Base-by-base conservation (phyloP, 2,888 invertebrate genomes). In the Clanis bilineata region DNA sequence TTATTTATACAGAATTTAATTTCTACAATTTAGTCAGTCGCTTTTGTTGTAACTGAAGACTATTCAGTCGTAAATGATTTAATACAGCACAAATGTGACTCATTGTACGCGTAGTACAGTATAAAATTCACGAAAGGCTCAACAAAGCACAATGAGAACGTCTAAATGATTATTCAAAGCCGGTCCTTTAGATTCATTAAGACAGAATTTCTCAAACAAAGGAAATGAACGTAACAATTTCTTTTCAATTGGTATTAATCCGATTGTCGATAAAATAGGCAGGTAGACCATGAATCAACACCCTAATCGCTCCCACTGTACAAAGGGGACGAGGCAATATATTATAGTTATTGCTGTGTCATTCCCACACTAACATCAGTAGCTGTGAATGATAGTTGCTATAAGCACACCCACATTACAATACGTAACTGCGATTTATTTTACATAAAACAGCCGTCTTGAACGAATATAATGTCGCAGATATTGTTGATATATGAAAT, bases 331-430 rank as follows among this genome's bases (percentile, higher is more conserved):
- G 64, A 64, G 59, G 69, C 65, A 64, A 74, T 78, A 77, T 77
- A 76, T 77, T 75, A 74, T 63, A 71, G 73, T 73, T 77, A 78
- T 74, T 70, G 71, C 71, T 67, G 67, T 65, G 72, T 76, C 73
- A 72, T 67, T 61, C 58, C 51, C 72, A 71, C 66, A 62, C 65
- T 64, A 21, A 38, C n/a, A 56, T 36, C 36, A 4, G 22, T 63
- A 69, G 72, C 68, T 78, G 72, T 68, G 21, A 56, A 56, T 39
- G 39, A 32, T 38, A 56, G 55, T 1, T 12, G 22, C 15, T 39
- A 23, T 22, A 22, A 56, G 22, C 38, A 15, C 36, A 18, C 22
- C 22, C 36, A 38, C 15, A 39, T 39, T 38, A 56, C 21, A 55
- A 32, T 18, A 56, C n/a, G 55, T 1, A 7, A 22, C 22, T n/a